Evolutionary conservation across 2,797 vertebrate species (phyloP).

Genomic region (Dryobates pubescens): DNA sequence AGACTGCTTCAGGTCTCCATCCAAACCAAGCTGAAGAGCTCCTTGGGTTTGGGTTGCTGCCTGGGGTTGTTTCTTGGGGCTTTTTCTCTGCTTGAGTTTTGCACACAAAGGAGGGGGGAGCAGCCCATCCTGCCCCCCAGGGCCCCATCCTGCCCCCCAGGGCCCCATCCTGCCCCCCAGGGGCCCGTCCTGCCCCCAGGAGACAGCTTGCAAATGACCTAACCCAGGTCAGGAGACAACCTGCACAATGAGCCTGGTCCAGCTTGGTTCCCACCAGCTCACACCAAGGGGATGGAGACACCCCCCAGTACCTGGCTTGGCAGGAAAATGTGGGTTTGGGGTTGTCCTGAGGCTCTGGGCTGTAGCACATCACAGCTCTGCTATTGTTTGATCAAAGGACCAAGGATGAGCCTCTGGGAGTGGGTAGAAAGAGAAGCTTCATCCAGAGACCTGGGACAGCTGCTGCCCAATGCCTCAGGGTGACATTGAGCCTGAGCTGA

Average conservation of each 20-base stretch:
- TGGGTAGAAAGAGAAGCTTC: not conserved
- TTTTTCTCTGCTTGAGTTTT: not conserved
- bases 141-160: too few relatives aligned
- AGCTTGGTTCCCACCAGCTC: accelerated
- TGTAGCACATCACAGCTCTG: accelerated
- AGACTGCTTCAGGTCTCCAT: constrained; percentile 58
- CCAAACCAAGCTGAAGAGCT: constrained; percentile 61
- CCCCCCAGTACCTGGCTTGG: not conserved
- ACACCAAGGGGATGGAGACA: accelerated
- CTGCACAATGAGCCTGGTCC: not conserved
- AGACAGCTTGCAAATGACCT: not conserved
- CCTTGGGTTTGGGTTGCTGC: not conserved
- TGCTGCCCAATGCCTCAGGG: not conserved
- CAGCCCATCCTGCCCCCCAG: not conserved
- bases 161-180: not conserved
- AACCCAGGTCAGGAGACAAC: accelerated
- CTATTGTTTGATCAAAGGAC: not conserved
- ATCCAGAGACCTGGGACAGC: not conserved
- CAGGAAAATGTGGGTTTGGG: not conserved
- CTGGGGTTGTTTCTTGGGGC: not conserved
- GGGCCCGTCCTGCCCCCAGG: not conserved
- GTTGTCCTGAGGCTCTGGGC: not conserved
- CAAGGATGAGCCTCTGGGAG: not conserved
- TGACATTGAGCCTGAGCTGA: accelerated
- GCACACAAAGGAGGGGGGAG: not conserved